Percentiles rank a stretch among this genome's conserved stretches.
Conservation (phyloP, 2,888 invertebrate genomes). For the Myathropa florea region DNA sequence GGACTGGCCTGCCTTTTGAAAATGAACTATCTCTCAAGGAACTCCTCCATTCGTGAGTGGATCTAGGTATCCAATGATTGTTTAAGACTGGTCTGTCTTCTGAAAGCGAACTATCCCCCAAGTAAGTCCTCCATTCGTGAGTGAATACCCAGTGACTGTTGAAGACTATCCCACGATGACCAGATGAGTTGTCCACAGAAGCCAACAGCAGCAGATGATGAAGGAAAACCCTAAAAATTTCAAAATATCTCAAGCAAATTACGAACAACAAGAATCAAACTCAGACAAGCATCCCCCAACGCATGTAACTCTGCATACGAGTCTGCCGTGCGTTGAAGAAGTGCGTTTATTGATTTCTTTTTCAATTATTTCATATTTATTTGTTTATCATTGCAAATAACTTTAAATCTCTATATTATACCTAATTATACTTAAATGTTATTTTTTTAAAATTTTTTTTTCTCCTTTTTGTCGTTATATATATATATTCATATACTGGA, state of each 20-base stretch:
- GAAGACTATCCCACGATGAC: too few relatives aligned
- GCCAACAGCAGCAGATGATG: too few relatives aligned
- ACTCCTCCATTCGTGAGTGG: too few relatives aligned
- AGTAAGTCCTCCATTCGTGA: too few relatives aligned
- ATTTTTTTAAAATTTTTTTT: not conserved
- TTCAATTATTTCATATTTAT: not conserved
- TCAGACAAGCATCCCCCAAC: not conserved
- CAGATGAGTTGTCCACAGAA: too few relatives aligned
- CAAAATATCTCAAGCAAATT: not conserved
- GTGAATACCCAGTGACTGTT: too few relatives aligned
- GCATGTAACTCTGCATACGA: not conserved
- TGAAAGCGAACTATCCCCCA: too few relatives aligned
- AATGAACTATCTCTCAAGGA: too few relatives aligned
- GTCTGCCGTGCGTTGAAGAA: constrained; percentile 7
- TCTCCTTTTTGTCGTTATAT: not conserved
- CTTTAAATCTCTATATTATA: constrained; percentile 34
- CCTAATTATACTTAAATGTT: constrained; percentile 44
- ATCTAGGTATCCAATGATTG: too few relatives aligned
- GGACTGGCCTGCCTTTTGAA: too few relatives aligned
- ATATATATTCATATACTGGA: not conserved
- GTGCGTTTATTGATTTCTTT: constrained; percentile 8
- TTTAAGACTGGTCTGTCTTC: too few relatives aligned
- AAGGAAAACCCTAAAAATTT: too few relatives aligned
- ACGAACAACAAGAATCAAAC: not conserved
- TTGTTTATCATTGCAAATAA: constrained; percentile 26